phyloP scores from a whole-genome alignment of 2,888 invertebrate species.

The Dicycla oo region DNA sequence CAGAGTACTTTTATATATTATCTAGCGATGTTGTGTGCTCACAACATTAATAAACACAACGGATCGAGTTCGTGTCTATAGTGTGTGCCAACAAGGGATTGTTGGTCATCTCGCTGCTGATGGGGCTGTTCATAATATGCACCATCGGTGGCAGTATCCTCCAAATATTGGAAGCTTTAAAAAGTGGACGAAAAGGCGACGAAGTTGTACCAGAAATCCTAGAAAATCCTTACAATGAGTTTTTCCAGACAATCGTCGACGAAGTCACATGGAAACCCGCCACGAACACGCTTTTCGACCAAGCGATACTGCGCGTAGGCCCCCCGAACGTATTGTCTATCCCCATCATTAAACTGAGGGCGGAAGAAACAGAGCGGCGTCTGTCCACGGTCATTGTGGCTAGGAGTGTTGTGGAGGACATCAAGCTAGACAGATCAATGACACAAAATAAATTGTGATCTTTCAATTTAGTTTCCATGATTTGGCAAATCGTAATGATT shows the following conservation, averaged over 20 bases:
- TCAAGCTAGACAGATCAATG: neutral
- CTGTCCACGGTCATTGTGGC: neutral
- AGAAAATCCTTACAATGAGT: neutral
- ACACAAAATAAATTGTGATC: constrained; percentile 10
- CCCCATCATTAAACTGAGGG: constrained; percentile 18
- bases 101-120: constrained; percentile 74
- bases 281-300: neutral
- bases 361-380: neutral
- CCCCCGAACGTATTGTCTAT: constrained; percentile 13
- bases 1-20: too few relatives aligned
- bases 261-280: neutral
- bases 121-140: constrained; percentile 77
- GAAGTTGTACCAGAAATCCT: neutral
- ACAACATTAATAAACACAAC: constrained; percentile 30
- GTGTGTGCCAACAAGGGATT: constrained; percentile 72
- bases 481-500: neutral
- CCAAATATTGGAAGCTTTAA: constrained; percentile 69
- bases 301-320: neutral
- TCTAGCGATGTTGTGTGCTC: constrained; percentile 12
- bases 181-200: neutral
- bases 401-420: neutral
- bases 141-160: constrained; percentile 70
- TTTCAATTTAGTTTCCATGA: neutral
- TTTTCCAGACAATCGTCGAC: neutral
- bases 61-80: constrained; percentile 49